These are phyloP conservation scores for Callospermophilus lateralis DNA, from an alignment of 2,113 vertebrate species.

Conservation along the genomic window DNA sequence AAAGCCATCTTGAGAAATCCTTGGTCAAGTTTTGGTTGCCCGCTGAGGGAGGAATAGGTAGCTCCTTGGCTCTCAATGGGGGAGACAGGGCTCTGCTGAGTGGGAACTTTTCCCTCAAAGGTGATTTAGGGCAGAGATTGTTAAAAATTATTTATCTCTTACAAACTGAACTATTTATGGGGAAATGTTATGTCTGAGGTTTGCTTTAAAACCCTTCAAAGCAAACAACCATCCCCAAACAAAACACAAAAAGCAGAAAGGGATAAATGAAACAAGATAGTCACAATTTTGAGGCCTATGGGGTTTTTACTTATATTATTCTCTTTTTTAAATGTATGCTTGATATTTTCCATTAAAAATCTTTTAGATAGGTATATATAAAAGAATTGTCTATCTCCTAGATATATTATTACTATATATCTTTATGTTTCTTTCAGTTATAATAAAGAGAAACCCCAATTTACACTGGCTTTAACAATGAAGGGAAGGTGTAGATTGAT, in stretches of 20 bases:
- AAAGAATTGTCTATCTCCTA: not conserved
- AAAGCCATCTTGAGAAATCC: slow-evolving; percentile 19
- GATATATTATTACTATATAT: not conserved
- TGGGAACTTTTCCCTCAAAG: not conserved
- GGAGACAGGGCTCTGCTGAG: not conserved
- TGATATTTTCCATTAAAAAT: slow-evolving; percentile 39
- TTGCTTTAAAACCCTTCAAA: slow-evolving; percentile 38
- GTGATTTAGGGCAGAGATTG: not conserved
- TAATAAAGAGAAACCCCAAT: not conserved
- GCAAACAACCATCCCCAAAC: not conserved
- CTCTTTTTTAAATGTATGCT: not conserved
- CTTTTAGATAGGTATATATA: not conserved
- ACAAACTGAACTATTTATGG: slow-evolving; percentile 7
- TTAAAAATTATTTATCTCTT: not conserved
- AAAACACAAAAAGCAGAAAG: not conserved
- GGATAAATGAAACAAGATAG: not conserved
- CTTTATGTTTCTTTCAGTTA: not conserved
- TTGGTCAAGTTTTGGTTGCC: not conserved
- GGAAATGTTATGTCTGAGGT: not conserved
- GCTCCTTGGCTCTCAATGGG: not conserved
- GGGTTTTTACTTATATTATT: not conserved
- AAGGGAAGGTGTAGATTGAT: not conserved
- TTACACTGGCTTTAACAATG: not conserved
- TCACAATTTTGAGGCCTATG: not conserved
- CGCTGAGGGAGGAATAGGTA: not conserved